These are phyloP conservation scores for Tarsius wallacei DNA, from an alignment of 2,797 vertebrate species.

Conservation along the genomic window DNA sequence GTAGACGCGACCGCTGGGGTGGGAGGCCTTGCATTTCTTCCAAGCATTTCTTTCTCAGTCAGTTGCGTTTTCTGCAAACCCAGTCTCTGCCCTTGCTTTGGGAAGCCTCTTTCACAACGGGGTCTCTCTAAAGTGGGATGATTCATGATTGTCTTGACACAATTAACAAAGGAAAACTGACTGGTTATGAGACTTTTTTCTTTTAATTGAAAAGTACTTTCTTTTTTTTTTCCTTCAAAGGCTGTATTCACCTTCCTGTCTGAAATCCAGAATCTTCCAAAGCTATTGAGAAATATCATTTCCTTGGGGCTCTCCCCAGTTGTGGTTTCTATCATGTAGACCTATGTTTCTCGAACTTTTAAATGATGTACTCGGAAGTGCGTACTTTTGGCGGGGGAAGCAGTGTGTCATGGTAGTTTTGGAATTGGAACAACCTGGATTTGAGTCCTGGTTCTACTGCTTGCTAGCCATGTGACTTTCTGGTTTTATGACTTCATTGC, in stretches of 20 bases:
- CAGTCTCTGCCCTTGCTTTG: neutral
- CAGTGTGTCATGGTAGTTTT: neutral
- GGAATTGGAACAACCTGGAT: neutral
- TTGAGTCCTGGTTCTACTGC: neutral
- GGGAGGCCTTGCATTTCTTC: neutral
- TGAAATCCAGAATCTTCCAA: constrained; percentile 1
- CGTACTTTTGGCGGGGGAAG: neutral
- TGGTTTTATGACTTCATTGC: neutral
- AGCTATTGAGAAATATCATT: neutral
- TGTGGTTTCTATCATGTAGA: constrained; percentile 10
- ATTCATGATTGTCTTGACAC: constrained; percentile 33
- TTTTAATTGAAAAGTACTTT: neutral
- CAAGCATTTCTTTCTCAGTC: constrained; percentile 2
- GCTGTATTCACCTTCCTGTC: neutral
- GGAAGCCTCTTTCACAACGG: neutral
- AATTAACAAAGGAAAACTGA: neutral
- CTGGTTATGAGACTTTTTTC: neutral
- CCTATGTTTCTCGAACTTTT: neutral
- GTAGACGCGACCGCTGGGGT: neutral
- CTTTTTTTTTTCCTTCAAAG: constrained; percentile 41
- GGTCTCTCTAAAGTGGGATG: neutral
- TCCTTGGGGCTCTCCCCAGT: neutral
- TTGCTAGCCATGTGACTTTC: neutral
- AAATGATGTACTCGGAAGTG: neutral
- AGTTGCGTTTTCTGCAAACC: constrained; percentile 22